Percentiles rank a stretch among this genome's conserved stretches.
phyloP scores from a whole-genome alignment of 2,113 vertebrate species.

The Ascaphus truei region DNA sequence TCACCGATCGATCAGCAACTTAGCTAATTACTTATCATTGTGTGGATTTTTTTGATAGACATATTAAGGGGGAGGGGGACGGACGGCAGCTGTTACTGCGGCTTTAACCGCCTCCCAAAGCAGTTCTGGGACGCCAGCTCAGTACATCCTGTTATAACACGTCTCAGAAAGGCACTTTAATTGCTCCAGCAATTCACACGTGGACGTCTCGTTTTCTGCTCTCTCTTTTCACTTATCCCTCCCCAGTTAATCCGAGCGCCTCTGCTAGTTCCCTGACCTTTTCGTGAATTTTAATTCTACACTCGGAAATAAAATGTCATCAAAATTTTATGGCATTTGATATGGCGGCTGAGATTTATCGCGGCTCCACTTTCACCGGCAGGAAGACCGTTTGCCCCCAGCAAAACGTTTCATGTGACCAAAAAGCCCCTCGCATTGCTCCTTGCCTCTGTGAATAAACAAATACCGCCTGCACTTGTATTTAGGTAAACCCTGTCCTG shows the following conservation, averaged over 20 bases:
- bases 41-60: no score
- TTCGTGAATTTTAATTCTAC: constrained; percentile 43
- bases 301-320: constrained; percentile 44
- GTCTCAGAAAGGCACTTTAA: neutral
- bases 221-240: neutral
- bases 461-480: no score
- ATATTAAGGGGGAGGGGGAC: no score
- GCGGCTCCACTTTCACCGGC: neutral
- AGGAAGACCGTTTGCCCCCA: constrained; percentile 5
- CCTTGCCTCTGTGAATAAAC: neutral
- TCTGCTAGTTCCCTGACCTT: constrained; percentile 41
- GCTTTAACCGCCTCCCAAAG: no score
- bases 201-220: neutral
- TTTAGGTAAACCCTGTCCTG: neutral
- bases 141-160: neutral
- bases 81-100: no score
- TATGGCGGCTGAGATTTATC: constrained; percentile 19
- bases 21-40: no score
- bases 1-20: no score
- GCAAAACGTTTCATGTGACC: neutral
- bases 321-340: constrained; percentile 39
- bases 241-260: constrained; percentile 5
- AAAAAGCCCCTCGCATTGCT: neutral
- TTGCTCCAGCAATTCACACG: neutral
- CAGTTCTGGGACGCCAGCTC: neutral